These are phyloP conservation scores for Ploceus nigricollis DNA, from an alignment of 2,113 vertebrate genomes.

Conservation along the genomic window DNA sequence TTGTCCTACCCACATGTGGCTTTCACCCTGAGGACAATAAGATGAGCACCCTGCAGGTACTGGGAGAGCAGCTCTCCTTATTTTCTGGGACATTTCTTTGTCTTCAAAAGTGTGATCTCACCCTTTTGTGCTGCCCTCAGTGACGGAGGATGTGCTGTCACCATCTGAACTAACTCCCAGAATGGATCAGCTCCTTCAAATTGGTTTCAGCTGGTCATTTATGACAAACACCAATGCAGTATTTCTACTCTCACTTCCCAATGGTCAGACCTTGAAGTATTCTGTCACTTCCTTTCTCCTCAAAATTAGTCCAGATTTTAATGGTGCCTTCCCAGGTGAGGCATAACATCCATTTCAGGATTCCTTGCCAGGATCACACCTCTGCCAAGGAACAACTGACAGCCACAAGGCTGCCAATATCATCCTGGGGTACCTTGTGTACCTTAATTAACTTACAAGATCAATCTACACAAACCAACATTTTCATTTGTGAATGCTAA, in stretches of 20 bases:
- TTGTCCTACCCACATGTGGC: accelerated
- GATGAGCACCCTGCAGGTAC: background rate
- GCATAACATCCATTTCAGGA: background rate
- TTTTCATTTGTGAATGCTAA: background rate
- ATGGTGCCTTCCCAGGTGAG: background rate
- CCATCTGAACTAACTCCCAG: background rate
- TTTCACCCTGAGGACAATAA: background rate
- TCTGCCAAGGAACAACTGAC: background rate
- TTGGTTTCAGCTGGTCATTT: background rate
- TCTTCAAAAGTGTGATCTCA: background rate
- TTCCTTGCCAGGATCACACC: background rate
- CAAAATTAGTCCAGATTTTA: background rate
- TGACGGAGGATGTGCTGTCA: background rate
- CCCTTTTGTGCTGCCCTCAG: background rate
- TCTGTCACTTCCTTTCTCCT: background rate
- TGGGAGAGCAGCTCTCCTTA: background rate
- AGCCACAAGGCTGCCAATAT: background rate
- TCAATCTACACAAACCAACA: background rate
- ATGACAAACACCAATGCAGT: background rate
- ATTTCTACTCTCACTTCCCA: background rate
- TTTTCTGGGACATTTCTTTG: background rate
- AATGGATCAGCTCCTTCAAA: background rate
- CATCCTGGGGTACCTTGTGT: background rate
- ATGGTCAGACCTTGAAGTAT: background rate
- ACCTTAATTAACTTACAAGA: background rate